phyloP scores from a whole-genome alignment of 2,888 invertebrate species.

The Athrips mouffetella region DNA sequence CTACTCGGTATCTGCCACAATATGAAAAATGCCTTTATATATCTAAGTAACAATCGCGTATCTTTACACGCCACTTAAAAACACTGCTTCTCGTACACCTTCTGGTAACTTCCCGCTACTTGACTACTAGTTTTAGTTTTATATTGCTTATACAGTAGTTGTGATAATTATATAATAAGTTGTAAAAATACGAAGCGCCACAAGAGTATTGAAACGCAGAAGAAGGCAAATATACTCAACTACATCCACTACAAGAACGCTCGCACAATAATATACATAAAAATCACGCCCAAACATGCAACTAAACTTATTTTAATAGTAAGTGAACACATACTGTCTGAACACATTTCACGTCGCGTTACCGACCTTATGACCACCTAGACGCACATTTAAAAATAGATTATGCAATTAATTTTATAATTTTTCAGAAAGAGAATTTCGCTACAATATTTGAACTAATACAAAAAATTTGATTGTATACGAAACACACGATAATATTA shows the following conservation, averaged over 20 bases:
- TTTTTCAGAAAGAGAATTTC: constrained; percentile 51
- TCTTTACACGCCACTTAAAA: constrained; percentile 12
- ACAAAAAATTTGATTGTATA: constrained; percentile 48
- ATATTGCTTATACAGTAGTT: constrained; percentile 7
- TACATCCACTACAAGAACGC: not conserved
- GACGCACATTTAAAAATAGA: constrained; percentile 43
- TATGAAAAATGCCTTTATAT: constrained; percentile 7
- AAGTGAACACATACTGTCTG: constrained; percentile 68
- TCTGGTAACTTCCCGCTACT: constrained; percentile 11
- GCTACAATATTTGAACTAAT: constrained; percentile 69
- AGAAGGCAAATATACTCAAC: not conserved
- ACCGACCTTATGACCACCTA: constrained; percentile 25
- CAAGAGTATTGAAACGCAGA: not conserved
- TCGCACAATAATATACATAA: not conserved
- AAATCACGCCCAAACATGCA: constrained; percentile 23
- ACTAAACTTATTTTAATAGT: constrained; percentile 39
- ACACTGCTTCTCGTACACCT: not conserved
- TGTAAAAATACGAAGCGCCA: not conserved
- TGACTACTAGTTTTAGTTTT: not conserved
- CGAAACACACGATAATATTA: constrained; percentile 45
- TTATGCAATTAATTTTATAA: constrained; percentile 40
- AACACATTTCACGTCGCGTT: constrained; percentile 54
- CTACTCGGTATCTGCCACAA: not conserved
- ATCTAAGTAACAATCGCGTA: constrained; percentile 1
- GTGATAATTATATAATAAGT: constrained; percentile 1